phyloP scores from a whole-genome alignment of 2,113 vertebrate genomes.

The Bubalus kerabau region DNA sequence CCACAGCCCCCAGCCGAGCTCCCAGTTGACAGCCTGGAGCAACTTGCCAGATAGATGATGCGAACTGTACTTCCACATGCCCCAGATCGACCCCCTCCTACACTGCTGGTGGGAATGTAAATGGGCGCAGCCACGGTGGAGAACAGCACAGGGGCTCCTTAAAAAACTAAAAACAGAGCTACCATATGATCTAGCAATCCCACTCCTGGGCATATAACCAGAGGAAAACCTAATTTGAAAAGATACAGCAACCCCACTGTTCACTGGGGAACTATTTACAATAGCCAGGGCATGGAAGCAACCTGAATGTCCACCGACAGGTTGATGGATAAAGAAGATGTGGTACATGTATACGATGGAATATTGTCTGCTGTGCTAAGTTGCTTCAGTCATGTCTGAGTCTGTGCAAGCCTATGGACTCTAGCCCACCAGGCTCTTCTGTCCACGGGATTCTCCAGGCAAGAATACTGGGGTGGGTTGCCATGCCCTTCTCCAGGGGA shows the following conservation, averaged over 20 bases:
- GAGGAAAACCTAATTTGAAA: background rate
- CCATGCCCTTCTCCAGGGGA: background rate
- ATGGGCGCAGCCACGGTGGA: background rate
- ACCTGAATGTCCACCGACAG: background rate
- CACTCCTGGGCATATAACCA: background rate
- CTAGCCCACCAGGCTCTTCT: background rate
- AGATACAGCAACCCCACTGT: background rate
- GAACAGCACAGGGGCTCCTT: background rate
- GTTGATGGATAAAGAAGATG: background rate
- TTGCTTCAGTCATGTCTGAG: background rate
- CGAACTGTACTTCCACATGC: background rate
- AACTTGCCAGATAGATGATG: background rate
- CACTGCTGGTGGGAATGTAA: background rate
- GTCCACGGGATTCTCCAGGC: background rate
- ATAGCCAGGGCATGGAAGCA: background rate
- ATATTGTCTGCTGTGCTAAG: background rate
- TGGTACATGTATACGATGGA: background rate
- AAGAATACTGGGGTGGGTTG: background rate
- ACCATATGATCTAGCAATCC: background rate
- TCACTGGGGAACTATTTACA: background rate
- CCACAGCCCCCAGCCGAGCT: background rate
- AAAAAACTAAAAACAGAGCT: background rate
- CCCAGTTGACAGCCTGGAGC: background rate
- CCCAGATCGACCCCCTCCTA: background rate
- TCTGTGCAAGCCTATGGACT: background rate